Evolutionary conservation across 2,113 vertebrate genomes (phyloP).

Genomic region (Bufo gargarizans): DNA sequence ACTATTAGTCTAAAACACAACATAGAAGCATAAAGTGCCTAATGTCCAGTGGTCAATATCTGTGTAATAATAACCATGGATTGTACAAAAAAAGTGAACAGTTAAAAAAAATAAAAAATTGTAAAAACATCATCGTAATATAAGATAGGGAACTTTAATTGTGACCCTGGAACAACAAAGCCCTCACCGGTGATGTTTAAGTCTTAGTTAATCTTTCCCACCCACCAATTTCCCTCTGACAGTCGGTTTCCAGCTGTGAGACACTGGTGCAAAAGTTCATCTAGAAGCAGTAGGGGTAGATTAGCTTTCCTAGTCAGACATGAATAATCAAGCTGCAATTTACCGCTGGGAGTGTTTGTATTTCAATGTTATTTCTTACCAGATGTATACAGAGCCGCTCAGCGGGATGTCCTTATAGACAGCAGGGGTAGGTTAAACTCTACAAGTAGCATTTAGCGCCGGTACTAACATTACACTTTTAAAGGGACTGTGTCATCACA

Average conservation of each 20-base stretch:
- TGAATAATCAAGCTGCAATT: slow-evolving; percentile 22
- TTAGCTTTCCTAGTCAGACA: slow-evolving; percentile 65
- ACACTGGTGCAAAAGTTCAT: slow-evolving; percentile 66
- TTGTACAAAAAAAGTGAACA: slow-evolving; percentile 56
- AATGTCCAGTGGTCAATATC: not conserved
- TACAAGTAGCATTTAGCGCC: not conserved
- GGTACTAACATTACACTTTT: not conserved
- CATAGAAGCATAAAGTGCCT: slow-evolving; percentile 61
- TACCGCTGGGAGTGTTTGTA: slow-evolving; percentile 42
- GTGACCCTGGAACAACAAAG: slow-evolving; percentile 71
- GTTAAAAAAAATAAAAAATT: slow-evolving; percentile 43
- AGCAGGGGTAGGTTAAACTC: not conserved
- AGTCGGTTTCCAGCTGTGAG: slow-evolving; percentile 64
- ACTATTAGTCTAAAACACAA: slow-evolving; percentile 56
- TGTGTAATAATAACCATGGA: slow-evolving; percentile 39
- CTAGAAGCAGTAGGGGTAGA: slow-evolving; percentile 64
- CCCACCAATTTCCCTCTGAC: slow-evolving; percentile 71
- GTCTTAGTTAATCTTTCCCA: slow-evolving; percentile 70
- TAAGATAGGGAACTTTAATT: slow-evolving; percentile 60
- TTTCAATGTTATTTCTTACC: slow-evolving; percentile 40
- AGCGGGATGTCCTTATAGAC: slow-evolving; percentile 13
- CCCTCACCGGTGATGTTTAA: slow-evolving; percentile 66
- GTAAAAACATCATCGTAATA: slow-evolving; percentile 49
- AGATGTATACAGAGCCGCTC: slow-evolving; percentile 31
- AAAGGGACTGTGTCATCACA: too few species aligned